A percentile compares a stretch with the other conserved stretches of the same genome.
phyloP scores from a whole-genome alignment of 2,888 invertebrate genomes.

The Pantelozetes paolii region DNA sequence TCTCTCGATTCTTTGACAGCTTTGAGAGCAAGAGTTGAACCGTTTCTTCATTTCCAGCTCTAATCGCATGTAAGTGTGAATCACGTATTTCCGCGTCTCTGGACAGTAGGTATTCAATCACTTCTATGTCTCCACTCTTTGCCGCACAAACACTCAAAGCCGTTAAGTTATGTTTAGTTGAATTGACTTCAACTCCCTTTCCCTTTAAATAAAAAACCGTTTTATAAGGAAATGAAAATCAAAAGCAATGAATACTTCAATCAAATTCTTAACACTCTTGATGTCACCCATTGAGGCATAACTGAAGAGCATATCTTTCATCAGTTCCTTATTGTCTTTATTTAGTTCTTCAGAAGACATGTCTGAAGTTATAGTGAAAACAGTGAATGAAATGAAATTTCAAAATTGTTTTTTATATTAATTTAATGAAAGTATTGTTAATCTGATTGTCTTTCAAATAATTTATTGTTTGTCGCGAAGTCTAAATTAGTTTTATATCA shows the following conservation, averaged over 20 bases:
- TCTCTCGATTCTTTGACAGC: background rate
- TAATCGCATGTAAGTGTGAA: background rate
- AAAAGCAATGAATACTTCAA: background rate
- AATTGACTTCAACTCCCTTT: background rate
- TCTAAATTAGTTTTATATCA: no score
- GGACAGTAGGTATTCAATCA: background rate
- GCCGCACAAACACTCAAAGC: slow-evolving; percentile 9
- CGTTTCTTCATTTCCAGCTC: background rate
- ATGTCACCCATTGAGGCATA: background rate
- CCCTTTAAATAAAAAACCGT: background rate
- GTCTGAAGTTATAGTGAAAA: background rate
- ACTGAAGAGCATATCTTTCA: background rate
- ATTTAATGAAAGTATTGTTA: no score
- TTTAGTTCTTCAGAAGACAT: background rate
- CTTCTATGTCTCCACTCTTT: background rate
- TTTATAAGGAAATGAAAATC: background rate
- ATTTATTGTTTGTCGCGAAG: no score
- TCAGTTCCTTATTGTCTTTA: background rate
- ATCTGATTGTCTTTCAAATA: no score
- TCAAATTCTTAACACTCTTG: background rate
- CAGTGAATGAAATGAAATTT: background rate
- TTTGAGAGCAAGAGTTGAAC: background rate
- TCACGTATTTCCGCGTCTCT: background rate
- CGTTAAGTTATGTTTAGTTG: background rate
- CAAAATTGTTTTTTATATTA: no score